phyloP scores from a whole-genome alignment of 64 coral and sea anemone species.

The Stylophora pistillata region DNA sequence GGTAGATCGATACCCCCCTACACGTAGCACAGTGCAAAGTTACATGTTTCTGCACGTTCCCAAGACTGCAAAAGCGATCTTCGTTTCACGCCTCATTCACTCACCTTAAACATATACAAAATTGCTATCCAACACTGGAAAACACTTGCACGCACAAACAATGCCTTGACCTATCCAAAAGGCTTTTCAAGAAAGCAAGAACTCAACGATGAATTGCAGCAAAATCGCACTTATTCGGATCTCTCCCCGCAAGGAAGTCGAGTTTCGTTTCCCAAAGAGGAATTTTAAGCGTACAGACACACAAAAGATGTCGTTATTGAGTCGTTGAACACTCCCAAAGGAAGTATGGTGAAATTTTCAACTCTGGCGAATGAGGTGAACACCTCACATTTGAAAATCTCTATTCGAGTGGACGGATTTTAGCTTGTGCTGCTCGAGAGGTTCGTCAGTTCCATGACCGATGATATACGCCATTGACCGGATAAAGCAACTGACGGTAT shows the following conservation, averaged over 20 bases:
- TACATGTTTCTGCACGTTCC: slow-evolving; percentile 49
- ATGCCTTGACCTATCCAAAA: slow-evolving; percentile 24
- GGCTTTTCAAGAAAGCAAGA: slow-evolving; percentile 53
- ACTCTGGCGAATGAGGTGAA: slow-evolving; percentile 61
- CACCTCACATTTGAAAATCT: slow-evolving; percentile 49
- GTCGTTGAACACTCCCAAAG: slow-evolving; percentile 86
- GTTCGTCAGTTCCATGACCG: slow-evolving; percentile 36
- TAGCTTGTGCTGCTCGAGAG: slow-evolving; percentile 4
- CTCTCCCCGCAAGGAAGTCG: slow-evolving; percentile 75
- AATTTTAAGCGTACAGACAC: slow-evolving; percentile 87
- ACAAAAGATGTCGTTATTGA: slow-evolving; percentile 89
- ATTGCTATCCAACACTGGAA: slow-evolving; percentile 48
- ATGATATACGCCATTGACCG: slow-evolving; percentile 73
- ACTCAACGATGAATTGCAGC: slow-evolving; percentile 10
- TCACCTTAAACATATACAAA: slow-evolving; percentile 47
- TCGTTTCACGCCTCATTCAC: slow-evolving; percentile 17
- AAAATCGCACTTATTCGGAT: neutral
- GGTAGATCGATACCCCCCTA: neutral
- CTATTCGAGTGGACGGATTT: slow-evolving; percentile 42
- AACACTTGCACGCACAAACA: slow-evolving; percentile 37
- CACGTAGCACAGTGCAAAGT: neutral
- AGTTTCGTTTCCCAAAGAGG: slow-evolving; percentile 83
- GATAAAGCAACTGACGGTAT: slow-evolving; percentile 78
- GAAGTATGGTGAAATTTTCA: slow-evolving; percentile 92
- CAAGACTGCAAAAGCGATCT: slow-evolving; percentile 7